Base-by-base conservation (phyloP, 1,140 invertebrate species). In the Amyelois transitella region DNA sequence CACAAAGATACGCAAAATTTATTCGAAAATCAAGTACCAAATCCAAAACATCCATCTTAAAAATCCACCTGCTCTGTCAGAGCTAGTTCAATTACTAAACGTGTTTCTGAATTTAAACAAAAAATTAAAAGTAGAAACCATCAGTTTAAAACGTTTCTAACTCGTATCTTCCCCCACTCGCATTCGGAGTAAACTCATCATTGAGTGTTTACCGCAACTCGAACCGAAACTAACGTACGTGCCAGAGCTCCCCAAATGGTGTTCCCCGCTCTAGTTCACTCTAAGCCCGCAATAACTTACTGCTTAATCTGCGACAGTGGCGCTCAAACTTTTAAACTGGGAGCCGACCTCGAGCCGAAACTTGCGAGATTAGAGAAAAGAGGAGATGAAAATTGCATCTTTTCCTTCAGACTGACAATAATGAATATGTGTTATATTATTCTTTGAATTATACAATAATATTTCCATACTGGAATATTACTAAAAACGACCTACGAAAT, bases 281-380 rank as follows among this genome's bases (percentile, higher is more conserved):
- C 20, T 19, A 21, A 48, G 6, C 45, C 19, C 45, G 18, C 20
- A 48, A 20, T 48, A 48, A 20, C 32, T 38, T 38, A 38, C 18
- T 48, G 45, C 18, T 48, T 21, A 48, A 48, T 48, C 45, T 21
- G 18, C 18, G 19, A 48, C 45, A 22, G 20, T 48, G 20, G 45
- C 7, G 45, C 18, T 48, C 45, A 48, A 48, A 48, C 18, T 48
- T 48, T 48, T 48, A 48, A 48, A 21, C 14, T 18, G 10, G 18
- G 10, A 38, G 7, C 18, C 43, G 18, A 19, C 8, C 43, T 45
- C 20, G 4, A 19, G n/a, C 43, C 43, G 7, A 28, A 28, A 38
- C 32, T 38, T 8, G 2, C 17, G 12, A 14, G 32, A 38, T 38
- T 1, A 38, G 0, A n/a, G n/a, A n/a, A n/a, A n/a, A n/a, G n/a